A percentile compares a stretch with the other conserved stretches of the same genome.
Conservation (phyloP, 1,140 invertebrate genomes). For the Apocrypta bakeri region DNA sequence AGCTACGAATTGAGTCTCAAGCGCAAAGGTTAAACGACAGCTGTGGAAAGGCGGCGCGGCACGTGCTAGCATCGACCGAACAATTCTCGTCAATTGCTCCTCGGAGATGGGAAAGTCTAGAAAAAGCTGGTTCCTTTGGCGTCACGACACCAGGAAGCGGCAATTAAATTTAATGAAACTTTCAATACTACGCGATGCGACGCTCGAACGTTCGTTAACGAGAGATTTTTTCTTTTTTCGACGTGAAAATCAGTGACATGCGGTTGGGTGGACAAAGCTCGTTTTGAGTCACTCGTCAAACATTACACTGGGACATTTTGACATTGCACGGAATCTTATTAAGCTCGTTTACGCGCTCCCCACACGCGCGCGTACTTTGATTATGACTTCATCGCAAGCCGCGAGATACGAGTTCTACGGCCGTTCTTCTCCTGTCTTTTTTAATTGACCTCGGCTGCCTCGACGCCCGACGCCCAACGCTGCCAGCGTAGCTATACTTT, state of each 20-base stretch:
- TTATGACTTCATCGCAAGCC: conserved; percentile 34
- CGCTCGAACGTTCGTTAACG: no score
- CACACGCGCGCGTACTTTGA: conserved; percentile 14
- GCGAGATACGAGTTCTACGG: conserved; percentile 15
- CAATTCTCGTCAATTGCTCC: neutral
- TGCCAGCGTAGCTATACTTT: no score
- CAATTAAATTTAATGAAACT: neutral
- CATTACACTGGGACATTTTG: conserved; percentile 48
- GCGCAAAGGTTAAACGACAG: neutral
- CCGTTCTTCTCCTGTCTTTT: neutral
- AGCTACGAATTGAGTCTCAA: no score
- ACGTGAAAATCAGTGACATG: neutral
- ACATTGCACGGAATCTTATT: conserved; percentile 40
- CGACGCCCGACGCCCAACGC: no score
- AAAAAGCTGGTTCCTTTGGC: no score
- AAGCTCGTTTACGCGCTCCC: conserved; percentile 23
- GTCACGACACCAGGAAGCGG: no score
- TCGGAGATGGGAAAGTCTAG: neutral
- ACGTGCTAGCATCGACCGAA: neutral
- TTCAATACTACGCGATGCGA: neutral
- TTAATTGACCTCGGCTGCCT: neutral
- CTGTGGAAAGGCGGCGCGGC: neutral
- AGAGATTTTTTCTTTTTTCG: neutral
- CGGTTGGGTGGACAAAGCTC: neutral
- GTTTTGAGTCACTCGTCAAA: neutral